Base-by-base conservation (phyloP, 1,140 invertebrate genomes). In the Panulirus ornatus region DNA sequence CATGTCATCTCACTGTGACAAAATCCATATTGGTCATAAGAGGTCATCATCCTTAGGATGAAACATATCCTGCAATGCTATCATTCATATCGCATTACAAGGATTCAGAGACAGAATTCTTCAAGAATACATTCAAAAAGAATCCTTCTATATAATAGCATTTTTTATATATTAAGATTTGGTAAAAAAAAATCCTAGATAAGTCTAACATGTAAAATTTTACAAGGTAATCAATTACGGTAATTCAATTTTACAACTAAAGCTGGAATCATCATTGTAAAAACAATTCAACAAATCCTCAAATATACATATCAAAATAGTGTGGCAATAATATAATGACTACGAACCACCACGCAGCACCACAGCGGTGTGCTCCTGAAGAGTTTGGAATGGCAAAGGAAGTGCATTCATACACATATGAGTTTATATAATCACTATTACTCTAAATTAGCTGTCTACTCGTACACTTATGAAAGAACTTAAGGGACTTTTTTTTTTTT, bases 301-400 rank as follows among this genome's bases (percentile, higher is more conserved):
- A 81, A 66, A 76, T 76, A 86, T 58, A 75, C 73, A 86, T 58
- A 40, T 38, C 22, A 75, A 36, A 75, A 36, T 36, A 38, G 84
- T 75, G 73, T 54, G 58, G 44, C 73, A 76, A 54, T 30, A 75
- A 58, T 58, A 82, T 83, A 89, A 75, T 89, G 79, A 83, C 88
- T 89, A 89, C 51, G 63, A 73, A 75, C 88, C 88, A 89, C 81
- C 47, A 38, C 75, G 66, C 47, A 76, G 34, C 58, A 89, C 79
- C 44, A 83, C 58, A 83, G 78, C 76, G 81, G 66, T 42, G 54
- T 66, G 51, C 88, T 70, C 88, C 88, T 83, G 79, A 83, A 89
- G 47, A 89, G 88, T 70, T 87, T 89, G 88, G 88, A 89, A 89
- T 89, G 88, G 88, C 70, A 84, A 89, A 89, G 88, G 78, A 58